These are phyloP conservation scores for Sphaerodactylus townsendi DNA, from an alignment of 2,113 vertebrate genomes.

Conservation along the genomic window DNA sequence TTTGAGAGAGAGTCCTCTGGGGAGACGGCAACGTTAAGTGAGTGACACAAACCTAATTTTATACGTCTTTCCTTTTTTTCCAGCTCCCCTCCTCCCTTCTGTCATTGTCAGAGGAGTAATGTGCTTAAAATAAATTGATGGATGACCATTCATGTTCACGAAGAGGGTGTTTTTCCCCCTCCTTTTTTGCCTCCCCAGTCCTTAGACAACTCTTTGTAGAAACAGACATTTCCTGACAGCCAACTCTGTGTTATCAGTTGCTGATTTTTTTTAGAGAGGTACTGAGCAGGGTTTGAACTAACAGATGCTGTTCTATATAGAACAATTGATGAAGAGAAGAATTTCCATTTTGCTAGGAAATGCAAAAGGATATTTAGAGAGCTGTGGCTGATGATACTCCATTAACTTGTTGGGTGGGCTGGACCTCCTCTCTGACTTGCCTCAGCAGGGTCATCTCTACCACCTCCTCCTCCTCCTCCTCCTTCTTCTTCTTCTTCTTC, in stretches of 20 bases:
- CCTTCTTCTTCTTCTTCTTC: too few species aligned
- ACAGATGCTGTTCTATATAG: too few species aligned
- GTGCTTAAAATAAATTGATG: slow-evolving; percentile 79
- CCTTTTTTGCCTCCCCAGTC: slow-evolving; percentile 37
- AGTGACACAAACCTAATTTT: slow-evolving; percentile 75
- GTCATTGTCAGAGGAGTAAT: slow-evolving; percentile 70
- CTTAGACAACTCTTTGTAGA: slow-evolving; percentile 23
- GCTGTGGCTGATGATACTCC: too few species aligned
- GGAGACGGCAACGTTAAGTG: slow-evolving; percentile 77
- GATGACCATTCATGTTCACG: slow-evolving; percentile 71
- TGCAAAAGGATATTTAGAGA: too few species aligned
- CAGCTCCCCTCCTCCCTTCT: slow-evolving; percentile 51
- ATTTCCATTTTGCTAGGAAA: too few species aligned
- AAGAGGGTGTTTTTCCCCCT: slow-evolving; percentile 57
- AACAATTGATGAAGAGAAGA: too few species aligned
- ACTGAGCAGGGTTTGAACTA: slow-evolving; percentile 35
- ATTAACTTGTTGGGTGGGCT: too few species aligned
- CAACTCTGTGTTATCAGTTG: slow-evolving; percentile 23
- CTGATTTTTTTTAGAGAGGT: slow-evolving; percentile 38
- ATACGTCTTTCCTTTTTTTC: slow-evolving; percentile 67
- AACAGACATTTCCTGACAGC: slow-evolving; percentile 44
- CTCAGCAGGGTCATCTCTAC: too few species aligned
- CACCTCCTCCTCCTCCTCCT: too few species aligned
- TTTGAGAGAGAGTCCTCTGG: slow-evolving; percentile 71
- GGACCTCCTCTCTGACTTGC: too few species aligned